A percentile compares a stretch with the other conserved stretches of the same genome.
Evolutionary conservation across 2,888 invertebrate species (phyloP).

Genomic region (Acronicta leporina): DNA sequence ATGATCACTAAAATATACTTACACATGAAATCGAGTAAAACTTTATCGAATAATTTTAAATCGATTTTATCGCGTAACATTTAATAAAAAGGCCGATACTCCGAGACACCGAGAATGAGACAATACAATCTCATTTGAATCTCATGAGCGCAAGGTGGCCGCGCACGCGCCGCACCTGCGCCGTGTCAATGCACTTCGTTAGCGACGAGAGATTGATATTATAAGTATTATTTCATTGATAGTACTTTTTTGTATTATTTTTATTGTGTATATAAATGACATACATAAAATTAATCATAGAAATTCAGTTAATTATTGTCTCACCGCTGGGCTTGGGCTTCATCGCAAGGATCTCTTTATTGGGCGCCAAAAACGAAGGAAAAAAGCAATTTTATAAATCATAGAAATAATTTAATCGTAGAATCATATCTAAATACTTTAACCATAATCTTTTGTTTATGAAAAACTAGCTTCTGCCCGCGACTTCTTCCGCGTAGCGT

Average conservation of each 20-base stretch:
- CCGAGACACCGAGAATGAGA: slow-evolving; percentile 36
- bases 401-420: too few species aligned
- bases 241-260: slow-evolving; percentile 13
- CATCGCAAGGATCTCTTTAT: too few species aligned
- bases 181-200: slow-evolving; percentile 65
- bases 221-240: slow-evolving; percentile 46
- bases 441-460: too few species aligned
- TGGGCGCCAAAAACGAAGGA: too few species aligned
- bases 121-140: slow-evolving; percentile 59
- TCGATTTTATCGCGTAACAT: slow-evolving; percentile 31
- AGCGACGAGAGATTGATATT: slow-evolving; percentile 45
- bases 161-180: slow-evolving; percentile 64
- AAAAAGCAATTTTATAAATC: too few species aligned
- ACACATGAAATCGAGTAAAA: slow-evolving; percentile 14
- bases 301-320: slow-evolving; percentile 20
- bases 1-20: slow-evolving; percentile 18
- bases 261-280: too few species aligned
- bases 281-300: neutral
- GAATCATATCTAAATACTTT: too few species aligned
- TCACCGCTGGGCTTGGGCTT: too few species aligned
- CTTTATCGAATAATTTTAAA: slow-evolving; percentile 32
- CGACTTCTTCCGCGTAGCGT: too few species aligned
- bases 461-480: too few species aligned
- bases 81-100: slow-evolving; percentile 40
- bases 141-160: slow-evolving; percentile 57